Base-by-base conservation (phyloP, 2,797 vertebrate species). In the Sebastes itinus region DNA sequence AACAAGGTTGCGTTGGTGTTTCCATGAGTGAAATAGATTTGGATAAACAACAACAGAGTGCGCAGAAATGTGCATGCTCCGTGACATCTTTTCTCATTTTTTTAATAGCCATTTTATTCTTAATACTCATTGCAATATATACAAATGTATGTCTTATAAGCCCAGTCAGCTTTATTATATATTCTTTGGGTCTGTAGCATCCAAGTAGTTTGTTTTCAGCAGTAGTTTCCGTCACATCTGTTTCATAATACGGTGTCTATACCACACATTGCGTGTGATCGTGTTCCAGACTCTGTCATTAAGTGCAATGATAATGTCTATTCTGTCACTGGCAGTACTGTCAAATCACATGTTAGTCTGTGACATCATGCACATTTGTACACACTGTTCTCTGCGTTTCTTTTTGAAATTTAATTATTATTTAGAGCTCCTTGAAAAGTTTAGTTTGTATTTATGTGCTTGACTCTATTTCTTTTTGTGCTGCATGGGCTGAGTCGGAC, bases 381-480 rank as follows among this genome's bases (percentile, higher is more conserved):
- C 60, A 28, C 55, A 66, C 9, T 82, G 46, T 72, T 55, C 61
- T 75, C 20, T 52, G 27, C 46, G 28, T 20, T 14, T 64, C 49
- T 30, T 72, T 46, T 61, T 35, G 7, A 78, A 63, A 58, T 46
- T 1, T 25, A 23, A 67, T 60, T 22, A n/a, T 74, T 84, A 73
- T 79, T 77, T 52, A 68, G 65, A 63, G 54, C 61, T 54, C 22
- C 59, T 58, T 87, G 62, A n/a, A 18, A 69, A 67, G 28, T 63
- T 65, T 75, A 14, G 75, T 86, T 82, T 85, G 59, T 75, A 81
- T 83, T 81, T 80, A 72, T 75, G 74, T 77, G 66, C 33, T n/a
- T 77, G 25, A 20, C 13, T 52, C 38, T 42, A 16, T 42, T 42
- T 78, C 73, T 72, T 64, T 52, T 18, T 73, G 71, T 81, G 61